phyloP scores from a whole-genome alignment of 1,140 invertebrate genomes.

The Oncopodura yosiiana region DNA sequence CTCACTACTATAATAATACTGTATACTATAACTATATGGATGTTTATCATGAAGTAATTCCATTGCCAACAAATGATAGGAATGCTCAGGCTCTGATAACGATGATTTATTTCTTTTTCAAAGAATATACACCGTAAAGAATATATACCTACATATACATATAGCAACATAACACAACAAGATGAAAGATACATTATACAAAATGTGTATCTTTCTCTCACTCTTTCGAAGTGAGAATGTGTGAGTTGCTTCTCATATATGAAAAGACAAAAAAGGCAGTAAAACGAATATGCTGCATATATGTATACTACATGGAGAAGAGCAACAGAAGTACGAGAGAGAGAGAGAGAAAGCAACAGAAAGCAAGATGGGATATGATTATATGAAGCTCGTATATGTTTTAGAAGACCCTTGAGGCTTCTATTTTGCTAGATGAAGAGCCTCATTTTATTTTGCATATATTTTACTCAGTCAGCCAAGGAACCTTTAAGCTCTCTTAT shows the following conservation, averaged over 20 bases:
- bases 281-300: too few species aligned
- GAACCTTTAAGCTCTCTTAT: neutral
- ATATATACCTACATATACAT: too few species aligned
- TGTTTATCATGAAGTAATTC: constrained; percentile 12
- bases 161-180: too few species aligned
- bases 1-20: too few species aligned
- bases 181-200: too few species aligned
- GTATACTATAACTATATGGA: constrained; percentile 6
- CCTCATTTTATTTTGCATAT: constrained; percentile 21
- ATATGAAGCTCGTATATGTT: constrained; percentile 9
- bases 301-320: too few species aligned
- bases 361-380: neutral
- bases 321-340: too few species aligned
- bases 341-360: neutral
- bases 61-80: constrained; percentile 17
- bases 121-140: too few species aligned
- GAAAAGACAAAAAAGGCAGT: too few species aligned
- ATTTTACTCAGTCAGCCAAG: constrained; percentile 7
- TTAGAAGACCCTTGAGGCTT: constrained; percentile 22
- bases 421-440: constrained; percentile 23
- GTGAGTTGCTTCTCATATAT: too few species aligned
- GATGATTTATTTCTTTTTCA: constrained; percentile 21
- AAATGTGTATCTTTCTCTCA: too few species aligned
- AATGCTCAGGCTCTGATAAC: constrained; percentile 13
- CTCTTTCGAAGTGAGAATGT: too few species aligned